These are phyloP conservation scores for Drosophila austrosaltans DNA, from an alignment of 2,888 invertebrate genomes.

Conservation along the genomic window DNA sequence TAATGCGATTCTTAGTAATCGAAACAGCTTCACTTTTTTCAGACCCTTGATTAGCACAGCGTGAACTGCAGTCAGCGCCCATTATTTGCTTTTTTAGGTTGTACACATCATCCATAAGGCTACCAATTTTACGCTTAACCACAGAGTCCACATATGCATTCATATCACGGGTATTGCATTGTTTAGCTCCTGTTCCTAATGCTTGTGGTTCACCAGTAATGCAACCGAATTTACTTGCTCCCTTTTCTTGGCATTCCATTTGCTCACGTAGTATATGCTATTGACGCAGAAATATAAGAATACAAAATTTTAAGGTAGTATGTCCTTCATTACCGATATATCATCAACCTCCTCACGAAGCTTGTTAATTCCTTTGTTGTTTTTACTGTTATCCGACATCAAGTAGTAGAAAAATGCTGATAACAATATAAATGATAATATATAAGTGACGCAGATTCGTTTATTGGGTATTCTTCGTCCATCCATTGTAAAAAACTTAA, in stretches of 20 bases:
- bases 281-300: background rate
- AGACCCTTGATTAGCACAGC: background rate
- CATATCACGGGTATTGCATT: slow-evolving; percentile 39
- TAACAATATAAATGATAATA: slow-evolving; percentile 48
- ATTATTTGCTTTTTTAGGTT: slow-evolving; percentile 63
- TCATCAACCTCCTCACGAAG: slow-evolving; percentile 46
- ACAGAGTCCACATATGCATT: slow-evolving; percentile 54
- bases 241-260: background rate
- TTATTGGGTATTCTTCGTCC: background rate
- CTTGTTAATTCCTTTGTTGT: slow-evolving; percentile 7
- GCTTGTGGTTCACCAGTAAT: background rate
- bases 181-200: background rate
- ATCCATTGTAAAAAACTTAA: slow-evolving; percentile 38
- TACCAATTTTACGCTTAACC: slow-evolving; percentile 63
- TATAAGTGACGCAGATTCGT: slow-evolving; percentile 29
- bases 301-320: accelerated
- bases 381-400: slow-evolving; percentile 40
- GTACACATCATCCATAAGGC: slow-evolving; percentile 71
- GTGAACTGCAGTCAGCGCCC: slow-evolving; percentile 28
- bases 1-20: slow-evolving; percentile 49
- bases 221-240: background rate
- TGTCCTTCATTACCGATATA: slow-evolving; percentile 42
- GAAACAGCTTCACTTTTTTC: background rate
- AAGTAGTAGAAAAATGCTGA: slow-evolving; percentile 47
- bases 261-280: slow-evolving; percentile 20